Evolutionary conservation across 2,113 vertebrate genomes (phyloP).

Genomic region (Gambusia affinis): DNA sequence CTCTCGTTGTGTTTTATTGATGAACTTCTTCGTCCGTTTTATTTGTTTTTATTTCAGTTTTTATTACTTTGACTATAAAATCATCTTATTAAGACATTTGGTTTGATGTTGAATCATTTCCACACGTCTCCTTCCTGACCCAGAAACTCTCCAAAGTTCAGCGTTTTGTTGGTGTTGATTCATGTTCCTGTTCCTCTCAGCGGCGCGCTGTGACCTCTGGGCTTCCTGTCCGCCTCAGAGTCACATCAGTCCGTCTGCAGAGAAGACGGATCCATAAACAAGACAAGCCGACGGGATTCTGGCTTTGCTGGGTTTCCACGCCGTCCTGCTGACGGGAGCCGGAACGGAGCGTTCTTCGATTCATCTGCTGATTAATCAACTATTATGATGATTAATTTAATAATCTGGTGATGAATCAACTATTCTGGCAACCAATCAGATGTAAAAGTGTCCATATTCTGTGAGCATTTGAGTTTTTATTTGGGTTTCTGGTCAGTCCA

Average conservation of each 20-base stretch:
- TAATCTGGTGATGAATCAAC: too few species aligned
- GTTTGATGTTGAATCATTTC: background rate
- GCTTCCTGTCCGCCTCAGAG: conserved; percentile 69
- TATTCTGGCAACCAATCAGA: too few species aligned
- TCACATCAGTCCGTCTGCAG: conserved; percentile 79
- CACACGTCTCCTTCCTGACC: too few species aligned
- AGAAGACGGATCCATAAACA: conserved; percentile 82
- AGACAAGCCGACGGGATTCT: conserved; percentile 41
- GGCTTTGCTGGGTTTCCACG: conserved; percentile 52
- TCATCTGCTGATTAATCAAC: too few species aligned
- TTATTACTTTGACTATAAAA: too few species aligned
- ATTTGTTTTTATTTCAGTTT: background rate
- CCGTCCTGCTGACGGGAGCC: background rate
- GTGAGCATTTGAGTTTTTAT: too few species aligned
- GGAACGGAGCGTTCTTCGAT: too few species aligned
- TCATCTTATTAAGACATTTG: background rate
- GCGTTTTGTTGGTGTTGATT: background rate
- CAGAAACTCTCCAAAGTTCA: background rate
- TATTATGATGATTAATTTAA: too few species aligned
- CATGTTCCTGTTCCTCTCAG: background rate
- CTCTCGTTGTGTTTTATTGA: too few species aligned
- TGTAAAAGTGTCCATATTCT: too few species aligned
- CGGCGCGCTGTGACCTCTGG: conserved; percentile 23
- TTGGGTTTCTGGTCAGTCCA: too few species aligned
- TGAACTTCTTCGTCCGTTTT: background rate